Base-by-base conservation (phyloP, 2,113 vertebrate species). In the Engraulis encrasicolus region DNA sequence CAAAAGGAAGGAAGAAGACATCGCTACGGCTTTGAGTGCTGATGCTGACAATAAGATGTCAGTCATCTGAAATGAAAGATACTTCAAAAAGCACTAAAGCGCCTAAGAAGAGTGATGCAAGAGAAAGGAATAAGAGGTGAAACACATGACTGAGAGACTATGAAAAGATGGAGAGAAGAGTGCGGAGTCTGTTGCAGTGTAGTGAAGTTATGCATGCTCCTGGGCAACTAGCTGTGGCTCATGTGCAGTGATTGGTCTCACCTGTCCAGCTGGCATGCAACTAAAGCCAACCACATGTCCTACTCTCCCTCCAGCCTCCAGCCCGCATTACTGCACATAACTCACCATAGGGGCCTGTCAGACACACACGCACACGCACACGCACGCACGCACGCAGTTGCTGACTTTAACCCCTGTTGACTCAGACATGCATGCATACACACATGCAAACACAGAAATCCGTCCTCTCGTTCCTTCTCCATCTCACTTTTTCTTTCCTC, bases 241-340 rank as follows among this genome's bases (percentile, higher is more conserved):
- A 80, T 87, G 80, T 83, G 40, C 37, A 52, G 31, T 74, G 58
- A 84, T 84, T 82, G 74, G 83, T 85, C 58, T 85, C 80, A 80
- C 81, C 81, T 80, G 85, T 82, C 85, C 77, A 74, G 50, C 12
- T 83, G 38, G 81, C 74, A 86, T 88, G 50, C 6, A 52, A 54
- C 18, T 83, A 83, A 87, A 78, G 81, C 52, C 78, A 80, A 82
- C 78, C 82, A 86, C 74, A 86, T 85, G 83, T n/a, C n/a, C n/a
- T n/a, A 48, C 37, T 82, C 17, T 4, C 20, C 38, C 52, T 81
- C 6, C 37, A 78, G 79, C 38, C 52, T 81, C 6, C 37, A 78
- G 79, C 78, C 2, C 12, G 66, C 14, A 34, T 79, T 78, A 74
- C 11, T 23, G 9, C 27, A 1, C 74, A 19, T 78, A 66, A 36